Percentiles rank a stretch among this genome's conserved stretches.
These are phyloP conservation scores for Spodoptera littoralis DNA, from an alignment of 2,888 invertebrate genomes.

Conservation along the genomic window DNA sequence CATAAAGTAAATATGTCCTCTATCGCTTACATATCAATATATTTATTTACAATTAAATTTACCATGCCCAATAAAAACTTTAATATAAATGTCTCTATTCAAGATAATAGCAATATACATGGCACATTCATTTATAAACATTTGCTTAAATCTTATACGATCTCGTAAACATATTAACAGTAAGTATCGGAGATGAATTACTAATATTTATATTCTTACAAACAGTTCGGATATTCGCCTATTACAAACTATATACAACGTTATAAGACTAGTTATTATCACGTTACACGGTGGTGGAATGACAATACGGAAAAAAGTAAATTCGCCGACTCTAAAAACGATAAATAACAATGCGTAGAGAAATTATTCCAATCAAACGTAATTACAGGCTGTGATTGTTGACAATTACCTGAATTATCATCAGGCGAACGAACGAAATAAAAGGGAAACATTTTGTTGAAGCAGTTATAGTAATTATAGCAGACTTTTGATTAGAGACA, in stretches of 20 bases:
- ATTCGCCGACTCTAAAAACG: conserved; percentile 35
- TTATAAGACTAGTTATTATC: conserved; percentile 87
- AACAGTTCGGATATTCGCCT: conserved; percentile 69
- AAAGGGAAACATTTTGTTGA: conserved; percentile 37
- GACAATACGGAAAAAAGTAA: conserved; percentile 48
- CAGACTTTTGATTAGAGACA: conserved; percentile 61
- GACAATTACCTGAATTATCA: conserved; percentile 54
- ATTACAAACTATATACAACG: conserved; percentile 81
- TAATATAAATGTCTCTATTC: conserved; percentile 70
- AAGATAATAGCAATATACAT: conserved; percentile 79
- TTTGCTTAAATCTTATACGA: conserved; percentile 62
- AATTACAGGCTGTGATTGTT: conserved; percentile 54
- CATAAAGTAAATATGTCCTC: conserved; percentile 58
- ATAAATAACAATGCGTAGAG: conserved; percentile 53
- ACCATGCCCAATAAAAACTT: conserved; percentile 67
- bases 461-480: conserved; percentile 55
- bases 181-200: conserved; percentile 68
- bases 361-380: conserved; percentile 55
- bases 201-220: conserved; percentile 68
- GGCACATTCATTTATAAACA: conserved; percentile 75
- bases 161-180: conserved; percentile 58
- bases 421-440: conserved; percentile 44
- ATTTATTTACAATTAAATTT: conserved; percentile 66
- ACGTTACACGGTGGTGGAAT: conserved; percentile 83
- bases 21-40: conserved; percentile 59